Evolutionary conservation across 2,888 invertebrate species (phyloP).

Genomic region (Andrena chrysosceles): DNA sequence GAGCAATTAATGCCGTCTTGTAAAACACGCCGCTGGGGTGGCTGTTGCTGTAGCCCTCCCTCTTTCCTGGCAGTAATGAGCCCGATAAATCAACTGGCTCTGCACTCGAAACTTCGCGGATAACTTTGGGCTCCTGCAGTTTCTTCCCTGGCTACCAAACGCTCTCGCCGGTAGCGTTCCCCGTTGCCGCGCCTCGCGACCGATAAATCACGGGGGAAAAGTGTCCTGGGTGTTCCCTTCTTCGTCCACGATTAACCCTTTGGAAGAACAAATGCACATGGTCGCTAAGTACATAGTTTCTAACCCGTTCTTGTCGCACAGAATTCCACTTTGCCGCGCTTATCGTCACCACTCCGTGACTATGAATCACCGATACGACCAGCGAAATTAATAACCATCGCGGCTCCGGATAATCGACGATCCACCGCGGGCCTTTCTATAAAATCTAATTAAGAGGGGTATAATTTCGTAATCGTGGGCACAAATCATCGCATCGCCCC

Average conservation of each 20-base stretch:
- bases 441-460: slow-evolving; percentile 63
- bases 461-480: slow-evolving; percentile 56
- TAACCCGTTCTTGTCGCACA: no score
- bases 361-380: neutral
- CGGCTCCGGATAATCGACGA: slow-evolving; percentile 10
- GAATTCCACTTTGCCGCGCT: no score
- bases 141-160: slow-evolving; percentile 60
- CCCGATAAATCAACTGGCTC: slow-evolving; percentile 85
- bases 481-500: slow-evolving; percentile 72
- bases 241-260: neutral
- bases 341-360: neutral
- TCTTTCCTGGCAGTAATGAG: slow-evolving; percentile 83
- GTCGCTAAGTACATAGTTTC: no score
- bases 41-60: slow-evolving; percentile 78
- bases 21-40: slow-evolving; percentile 84
- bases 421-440: slow-evolving; percentile 38
- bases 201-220: slow-evolving; percentile 58
- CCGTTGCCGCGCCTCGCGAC: slow-evolving; percentile 21
- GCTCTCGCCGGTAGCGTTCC: slow-evolving; percentile 32
- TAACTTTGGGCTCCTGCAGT: slow-evolving; percentile 80
- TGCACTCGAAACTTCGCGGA: slow-evolving; percentile 83
- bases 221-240: slow-evolving; percentile 18
- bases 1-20: slow-evolving; percentile 85
- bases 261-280: neutral
- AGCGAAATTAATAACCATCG: slow-evolving; percentile 23